Conservation (phyloP, 1,140 invertebrate species). For the Oppia nitens region DNA sequence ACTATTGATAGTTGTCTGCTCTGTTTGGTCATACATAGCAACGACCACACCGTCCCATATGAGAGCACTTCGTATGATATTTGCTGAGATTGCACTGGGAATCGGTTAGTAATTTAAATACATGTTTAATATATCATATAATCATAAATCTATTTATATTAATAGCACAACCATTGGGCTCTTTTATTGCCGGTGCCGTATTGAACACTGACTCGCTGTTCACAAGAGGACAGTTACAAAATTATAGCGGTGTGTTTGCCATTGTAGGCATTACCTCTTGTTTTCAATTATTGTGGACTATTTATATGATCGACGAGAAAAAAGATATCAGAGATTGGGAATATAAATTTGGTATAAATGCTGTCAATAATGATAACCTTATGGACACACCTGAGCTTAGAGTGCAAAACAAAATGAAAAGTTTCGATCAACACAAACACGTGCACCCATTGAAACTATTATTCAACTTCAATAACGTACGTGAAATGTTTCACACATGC, state of each 20-base stretch:
- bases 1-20: not conserved
- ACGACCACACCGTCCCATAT: not conserved
- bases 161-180: conserved; percentile 10
- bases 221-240: not conserved
- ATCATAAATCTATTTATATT: too few relatives aligned
- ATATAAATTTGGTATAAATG: too few relatives aligned
- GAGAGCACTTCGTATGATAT: not conserved
- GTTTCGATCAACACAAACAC: not conserved
- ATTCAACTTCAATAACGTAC: not conserved
- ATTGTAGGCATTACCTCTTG: not conserved
- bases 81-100: not conserved
- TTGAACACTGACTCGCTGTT: not conserved
- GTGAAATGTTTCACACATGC: not conserved
- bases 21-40: not conserved
- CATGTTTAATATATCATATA: too few relatives aligned
- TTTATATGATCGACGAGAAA: conserved; percentile 2
- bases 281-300: not conserved
- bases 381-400: not conserved
- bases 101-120: not conserved
- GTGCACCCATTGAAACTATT: not conserved
- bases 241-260: conserved; percentile 3
- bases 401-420: not conserved
- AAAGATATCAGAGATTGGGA: too few relatives aligned
- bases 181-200: conserved; percentile 1
- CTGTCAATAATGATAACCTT: too few relatives aligned